Evolutionary conservation across 2,888 invertebrate genomes (phyloP).

Genomic region (Stegophylla sp.): DNA sequence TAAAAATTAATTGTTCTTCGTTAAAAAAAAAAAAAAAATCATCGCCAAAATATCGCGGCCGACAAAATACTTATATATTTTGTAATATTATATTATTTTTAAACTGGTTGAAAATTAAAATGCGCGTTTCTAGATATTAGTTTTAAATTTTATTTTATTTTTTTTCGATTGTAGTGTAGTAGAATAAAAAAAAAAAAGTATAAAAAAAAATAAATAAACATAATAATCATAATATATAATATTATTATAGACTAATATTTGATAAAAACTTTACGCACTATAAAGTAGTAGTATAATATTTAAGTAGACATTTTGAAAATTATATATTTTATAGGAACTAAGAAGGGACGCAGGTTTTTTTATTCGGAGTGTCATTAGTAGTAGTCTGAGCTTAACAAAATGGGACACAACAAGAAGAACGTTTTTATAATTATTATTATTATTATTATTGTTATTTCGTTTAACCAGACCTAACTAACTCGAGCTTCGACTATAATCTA

Average conservation of each 20-base stretch:
- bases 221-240: not conserved
- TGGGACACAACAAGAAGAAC: not conserved
- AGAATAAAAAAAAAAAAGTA: conserved; percentile 29
- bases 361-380: not conserved
- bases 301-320: conserved; percentile 34
- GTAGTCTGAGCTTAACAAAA: not conserved
- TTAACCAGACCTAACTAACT: conserved; percentile 1
- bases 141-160: conserved; percentile 4
- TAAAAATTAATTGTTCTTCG: conserved; percentile 25
- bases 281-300: conserved; percentile 30
- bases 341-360: conserved; percentile 35
- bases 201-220: too few relatives aligned
- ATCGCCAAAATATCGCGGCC: not conserved
- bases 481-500: not conserved
- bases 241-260: conserved; percentile 16
- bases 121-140: conserved; percentile 1
- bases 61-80: conserved; percentile 15
- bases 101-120: conserved; percentile 29
- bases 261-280: conserved; percentile 8
- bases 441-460: too few relatives aligned
- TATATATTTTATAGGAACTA: conserved; percentile 33
- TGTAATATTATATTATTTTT: not conserved
- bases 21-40: not conserved
- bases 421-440: too few relatives aligned
- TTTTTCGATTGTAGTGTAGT: not conserved